phyloP scores from a whole-genome alignment of 2,113 vertebrate species.

The Protobothrops flavoviridis region DNA sequence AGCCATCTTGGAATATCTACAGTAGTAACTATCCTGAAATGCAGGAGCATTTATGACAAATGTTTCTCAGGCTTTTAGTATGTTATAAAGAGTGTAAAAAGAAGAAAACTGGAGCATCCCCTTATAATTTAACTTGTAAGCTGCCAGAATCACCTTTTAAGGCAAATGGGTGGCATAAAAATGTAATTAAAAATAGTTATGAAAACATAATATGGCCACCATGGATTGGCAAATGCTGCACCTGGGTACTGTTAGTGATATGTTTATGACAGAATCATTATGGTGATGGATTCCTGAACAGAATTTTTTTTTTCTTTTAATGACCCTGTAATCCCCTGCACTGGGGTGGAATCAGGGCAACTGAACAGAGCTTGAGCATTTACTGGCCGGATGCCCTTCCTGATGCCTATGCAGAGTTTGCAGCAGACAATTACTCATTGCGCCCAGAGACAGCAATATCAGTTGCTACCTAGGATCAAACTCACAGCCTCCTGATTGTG shows the following conservation, averaged over 20 bases:
- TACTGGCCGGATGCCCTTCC: background rate
- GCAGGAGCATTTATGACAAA: background rate
- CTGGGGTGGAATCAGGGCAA: background rate
- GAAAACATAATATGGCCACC: background rate
- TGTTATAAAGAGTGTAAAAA: accelerated
- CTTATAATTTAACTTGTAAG: background rate
- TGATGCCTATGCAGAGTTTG: background rate
- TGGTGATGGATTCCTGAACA: background rate
- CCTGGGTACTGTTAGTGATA: accelerated
- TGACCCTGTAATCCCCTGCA: background rate
- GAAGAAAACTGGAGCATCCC: accelerated
- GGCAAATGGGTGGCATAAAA: background rate
- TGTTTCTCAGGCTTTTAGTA: background rate
- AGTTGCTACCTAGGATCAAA: background rate
- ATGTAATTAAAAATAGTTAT: background rate
- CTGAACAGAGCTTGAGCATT: background rate
- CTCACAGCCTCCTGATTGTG: background rate
- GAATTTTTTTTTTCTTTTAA: background rate
- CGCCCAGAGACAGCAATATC: background rate
- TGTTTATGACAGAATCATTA: background rate
- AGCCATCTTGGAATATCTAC: background rate
- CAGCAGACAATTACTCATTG: background rate
- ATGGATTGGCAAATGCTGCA: background rate
- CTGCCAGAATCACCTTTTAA: background rate
- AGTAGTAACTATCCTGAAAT: background rate